Evolutionary conservation across 2,888 invertebrate species (phyloP), one percentile per base, ranked within the genome.

Genomic region (Troilus luridus): DNA sequence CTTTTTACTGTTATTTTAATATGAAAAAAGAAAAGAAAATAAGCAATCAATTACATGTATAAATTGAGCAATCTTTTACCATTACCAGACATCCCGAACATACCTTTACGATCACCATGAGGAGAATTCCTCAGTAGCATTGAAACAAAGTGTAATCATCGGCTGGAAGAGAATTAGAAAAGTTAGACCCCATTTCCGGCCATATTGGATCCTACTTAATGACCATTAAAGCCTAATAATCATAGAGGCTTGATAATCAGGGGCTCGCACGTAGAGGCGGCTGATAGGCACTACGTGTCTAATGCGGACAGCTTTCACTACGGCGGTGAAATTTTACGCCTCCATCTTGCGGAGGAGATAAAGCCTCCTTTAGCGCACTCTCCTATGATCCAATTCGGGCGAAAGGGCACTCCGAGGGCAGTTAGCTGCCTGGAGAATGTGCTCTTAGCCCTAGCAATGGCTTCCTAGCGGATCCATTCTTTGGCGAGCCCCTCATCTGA

Each of bases 351-450:
- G 24, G 77, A 24, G 58, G 90, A 72, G 58, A 58, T 90, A 90
- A 90, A 90, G 77, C 90, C 89, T 77, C 67, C 90, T 90, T 90
- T 90, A 90, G n/a, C 90, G 59, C 62, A 19, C 77, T n/a, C 59
- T 90, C n/a, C 90, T 67, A 90, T 90, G 90, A 72, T 90, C 90
- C 90, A 90, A 90, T 90, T 90, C 56, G 67, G 58, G 64, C 58
- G 27, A 77, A 90, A 90, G 67, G 64, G 90, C 56, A 54, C 41
- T 62, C 41, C 19, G 12, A 41, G 89, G 41, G 72, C 41, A 8
- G 72, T 77, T 77, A 77, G 72, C 41, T 77, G 7, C 17, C 27
- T 8, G 41, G 27, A 67, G 72, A 77, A 77, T 77, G 72, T 77
- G 72, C 72, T 77, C 72, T 77, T 77, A 77, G 67, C 24, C 9